These are phyloP conservation scores for Hydrolagus colliei DNA, from an alignment of 2,797 vertebrate species.

Conservation along the genomic window DNA sequence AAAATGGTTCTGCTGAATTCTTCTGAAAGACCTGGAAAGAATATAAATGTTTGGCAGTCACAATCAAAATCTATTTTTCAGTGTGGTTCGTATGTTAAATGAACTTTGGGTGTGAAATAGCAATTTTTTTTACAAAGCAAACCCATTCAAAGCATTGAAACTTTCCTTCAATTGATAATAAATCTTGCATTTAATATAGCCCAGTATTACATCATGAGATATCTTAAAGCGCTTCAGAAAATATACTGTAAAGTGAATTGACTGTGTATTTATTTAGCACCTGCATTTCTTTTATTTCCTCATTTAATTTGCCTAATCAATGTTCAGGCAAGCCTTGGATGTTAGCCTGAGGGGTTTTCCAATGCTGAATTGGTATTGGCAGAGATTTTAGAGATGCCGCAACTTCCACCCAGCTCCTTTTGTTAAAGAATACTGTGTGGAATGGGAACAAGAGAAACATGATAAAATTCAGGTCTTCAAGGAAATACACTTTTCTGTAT, in stretches of 20 bases:
- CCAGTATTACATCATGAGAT: too few relatives aligned
- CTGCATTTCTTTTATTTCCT: neutral
- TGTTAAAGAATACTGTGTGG: neutral
- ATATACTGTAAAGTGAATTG: too few relatives aligned
- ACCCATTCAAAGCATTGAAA: neutral
- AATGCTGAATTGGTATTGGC: neutral
- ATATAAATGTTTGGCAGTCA: neutral
- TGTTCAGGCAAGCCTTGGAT: neutral
- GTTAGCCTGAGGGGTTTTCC: neutral
- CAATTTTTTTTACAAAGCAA: too few relatives aligned
- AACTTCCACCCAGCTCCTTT: neutral
- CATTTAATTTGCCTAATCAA: neutral
- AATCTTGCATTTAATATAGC: too few relatives aligned
- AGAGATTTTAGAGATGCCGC: neutral
- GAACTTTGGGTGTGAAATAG: neutral
- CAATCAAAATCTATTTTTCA: neutral
- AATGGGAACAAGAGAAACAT: neutral
- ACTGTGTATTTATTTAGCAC: too few relatives aligned
- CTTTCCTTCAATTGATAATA: neutral
- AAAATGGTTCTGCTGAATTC: slow-evolving; percentile 14
- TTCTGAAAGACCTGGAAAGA: slow-evolving; percentile 6
- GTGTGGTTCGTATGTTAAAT: neutral
- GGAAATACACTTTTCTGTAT: neutral
- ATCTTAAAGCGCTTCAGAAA: too few relatives aligned
- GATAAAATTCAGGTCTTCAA: neutral